Conservation (phyloP, 2,113 vertebrate species). For the Bujurquina vittata region DNA sequence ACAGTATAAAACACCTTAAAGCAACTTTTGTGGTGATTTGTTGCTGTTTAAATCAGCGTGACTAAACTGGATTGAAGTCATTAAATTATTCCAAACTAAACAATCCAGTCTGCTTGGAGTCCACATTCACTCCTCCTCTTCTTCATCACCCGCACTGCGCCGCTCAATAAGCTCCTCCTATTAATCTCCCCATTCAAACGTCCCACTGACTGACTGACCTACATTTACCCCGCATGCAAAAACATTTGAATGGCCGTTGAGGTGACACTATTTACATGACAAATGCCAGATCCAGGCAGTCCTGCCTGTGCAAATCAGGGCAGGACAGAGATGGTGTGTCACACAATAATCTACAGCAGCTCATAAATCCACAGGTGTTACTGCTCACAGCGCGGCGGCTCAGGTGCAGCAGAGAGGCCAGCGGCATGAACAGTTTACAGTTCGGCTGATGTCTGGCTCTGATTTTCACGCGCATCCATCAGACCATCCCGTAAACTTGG, state of each 20-base stretch:
- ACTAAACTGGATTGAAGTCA: too few relatives aligned
- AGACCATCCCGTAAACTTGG: neutral
- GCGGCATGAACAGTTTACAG: constrained; percentile 7
- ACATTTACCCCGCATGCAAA: constrained; percentile 31
- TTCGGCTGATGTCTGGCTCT: neutral
- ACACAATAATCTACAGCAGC: neutral
- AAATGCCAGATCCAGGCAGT: neutral
- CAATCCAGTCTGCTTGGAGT: neutral
- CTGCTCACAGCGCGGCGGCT: neutral
- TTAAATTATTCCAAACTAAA: too few relatives aligned
- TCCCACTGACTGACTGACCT: constrained; percentile 57
- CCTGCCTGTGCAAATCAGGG: constrained; percentile 15
- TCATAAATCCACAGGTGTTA: neutral
- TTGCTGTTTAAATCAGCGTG: rapidly evolving
- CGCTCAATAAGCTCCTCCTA: neutral
- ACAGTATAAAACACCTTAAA: neutral
- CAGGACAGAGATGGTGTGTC: rapidly evolving
- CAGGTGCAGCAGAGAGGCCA: neutral
- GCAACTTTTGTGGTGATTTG: neutral
- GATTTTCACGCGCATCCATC: neutral
- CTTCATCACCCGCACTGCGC: neutral
- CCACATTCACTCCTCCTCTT: neutral
- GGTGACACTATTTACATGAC: constrained; percentile 50
- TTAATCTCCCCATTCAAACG: neutral
- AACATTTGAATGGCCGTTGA: constrained; percentile 58